A percentile compares a stretch with the other conserved stretches of the same genome.
These are phyloP conservation scores for Panzeria rudis DNA, from an alignment of 2,888 invertebrate genomes.

Conservation along the genomic window DNA sequence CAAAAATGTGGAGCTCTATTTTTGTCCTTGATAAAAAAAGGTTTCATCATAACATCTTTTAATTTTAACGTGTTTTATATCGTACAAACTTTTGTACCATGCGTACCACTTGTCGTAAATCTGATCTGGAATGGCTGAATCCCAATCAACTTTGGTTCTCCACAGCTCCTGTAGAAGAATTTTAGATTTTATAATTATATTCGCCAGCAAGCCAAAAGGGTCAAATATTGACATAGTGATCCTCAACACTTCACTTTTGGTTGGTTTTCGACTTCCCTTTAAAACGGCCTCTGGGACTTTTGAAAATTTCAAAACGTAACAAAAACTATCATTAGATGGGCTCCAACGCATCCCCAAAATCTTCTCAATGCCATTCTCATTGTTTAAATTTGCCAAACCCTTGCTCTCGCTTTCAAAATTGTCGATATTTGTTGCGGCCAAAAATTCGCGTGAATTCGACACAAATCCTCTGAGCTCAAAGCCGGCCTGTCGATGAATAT, in stretches of 20 bases:
- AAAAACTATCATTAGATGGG: constrained; percentile 43
- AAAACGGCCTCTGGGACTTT: constrained; percentile 50
- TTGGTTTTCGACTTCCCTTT: constrained; percentile 42
- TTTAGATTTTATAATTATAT: constrained; percentile 58
- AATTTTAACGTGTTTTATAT: constrained; percentile 14
- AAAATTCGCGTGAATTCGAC: constrained; percentile 59
- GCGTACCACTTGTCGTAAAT: constrained; percentile 51
- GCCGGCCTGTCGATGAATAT: constrained; percentile 61
- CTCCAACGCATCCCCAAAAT: constrained; percentile 52
- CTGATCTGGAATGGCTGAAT: constrained; percentile 47
- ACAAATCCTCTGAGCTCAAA: constrained; percentile 66
- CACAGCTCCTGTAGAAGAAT: constrained; percentile 65
- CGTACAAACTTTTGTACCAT: constrained; percentile 33
- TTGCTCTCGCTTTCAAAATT: too few relatives aligned
- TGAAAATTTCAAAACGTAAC: constrained; percentile 49
- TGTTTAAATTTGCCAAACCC: constrained; percentile 27
- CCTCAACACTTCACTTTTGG: constrained; percentile 44
- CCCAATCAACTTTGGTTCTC: constrained; percentile 47
- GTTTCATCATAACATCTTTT: constrained; percentile 9
- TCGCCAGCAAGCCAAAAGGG: constrained; percentile 46
- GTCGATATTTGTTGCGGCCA: constrained; percentile 18
- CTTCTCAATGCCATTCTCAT: constrained; percentile 23
- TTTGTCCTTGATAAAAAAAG: background rate
- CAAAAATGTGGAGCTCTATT: constrained; percentile 36
- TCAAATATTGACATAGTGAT: constrained; percentile 48